Conservation (phyloP, 2,113 vertebrate species). For the Chaenogobius annularis region DNA sequence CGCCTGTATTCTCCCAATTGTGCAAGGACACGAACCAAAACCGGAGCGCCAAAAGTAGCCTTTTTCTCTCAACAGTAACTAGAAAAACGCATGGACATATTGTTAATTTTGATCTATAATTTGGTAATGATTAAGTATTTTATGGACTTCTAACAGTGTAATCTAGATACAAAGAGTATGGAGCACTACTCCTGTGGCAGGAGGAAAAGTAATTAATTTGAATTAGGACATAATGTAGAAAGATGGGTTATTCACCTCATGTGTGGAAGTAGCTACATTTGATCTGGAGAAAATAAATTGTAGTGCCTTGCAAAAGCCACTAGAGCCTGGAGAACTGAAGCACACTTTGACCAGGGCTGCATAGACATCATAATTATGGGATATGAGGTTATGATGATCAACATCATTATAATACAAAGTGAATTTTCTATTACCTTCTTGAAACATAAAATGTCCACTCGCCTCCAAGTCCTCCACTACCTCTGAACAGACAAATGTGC, state of each 20-base stretch:
- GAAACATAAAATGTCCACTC: constrained; percentile 5
- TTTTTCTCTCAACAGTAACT: constrained; percentile 59
- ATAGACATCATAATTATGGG: constrained; percentile 23
- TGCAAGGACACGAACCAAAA: constrained; percentile 33
- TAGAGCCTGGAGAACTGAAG: constrained; percentile 33
- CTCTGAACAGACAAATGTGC: constrained; percentile 3
- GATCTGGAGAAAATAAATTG: constrained; percentile 28
- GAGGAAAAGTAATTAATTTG: background rate
- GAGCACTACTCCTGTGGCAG: background rate
- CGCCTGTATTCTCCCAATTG: background rate
- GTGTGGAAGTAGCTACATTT: background rate
- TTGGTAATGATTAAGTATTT: background rate
- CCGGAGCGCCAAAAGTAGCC: constrained; percentile 44
- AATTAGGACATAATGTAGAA: background rate
- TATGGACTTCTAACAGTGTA: background rate
- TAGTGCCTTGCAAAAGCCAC: constrained; percentile 25
- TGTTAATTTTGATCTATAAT: background rate
- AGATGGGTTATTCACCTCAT: constrained; percentile 33
- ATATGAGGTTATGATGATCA: background rate
- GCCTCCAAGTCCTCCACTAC: constrained; percentile 5
- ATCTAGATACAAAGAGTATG: background rate
- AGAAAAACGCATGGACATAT: constrained; percentile 26
- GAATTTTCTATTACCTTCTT: background rate
- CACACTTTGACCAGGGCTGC: constrained; percentile 55
- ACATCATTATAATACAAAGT: background rate